phyloP scores from a whole-genome alignment of 2,113 vertebrate species.

The Rhinoderma darwinii region DNA sequence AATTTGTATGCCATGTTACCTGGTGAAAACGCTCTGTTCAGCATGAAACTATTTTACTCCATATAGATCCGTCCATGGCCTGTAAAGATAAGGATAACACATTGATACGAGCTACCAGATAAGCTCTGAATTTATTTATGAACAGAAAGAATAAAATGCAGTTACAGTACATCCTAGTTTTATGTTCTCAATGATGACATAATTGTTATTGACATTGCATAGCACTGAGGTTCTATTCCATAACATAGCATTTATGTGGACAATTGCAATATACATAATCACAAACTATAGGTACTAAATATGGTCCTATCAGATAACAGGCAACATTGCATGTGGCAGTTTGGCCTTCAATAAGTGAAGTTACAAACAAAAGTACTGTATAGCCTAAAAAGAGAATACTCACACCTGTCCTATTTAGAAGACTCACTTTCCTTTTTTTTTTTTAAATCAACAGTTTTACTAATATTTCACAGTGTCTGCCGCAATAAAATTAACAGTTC shows the following conservation, averaged over 20 bases:
- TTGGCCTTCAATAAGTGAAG: too few relatives aligned
- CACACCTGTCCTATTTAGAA: too few relatives aligned
- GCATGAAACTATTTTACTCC: not conserved
- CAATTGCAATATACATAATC: not conserved
- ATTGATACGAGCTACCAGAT: not conserved
- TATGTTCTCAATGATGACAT: not conserved
- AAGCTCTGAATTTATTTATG: not conserved
- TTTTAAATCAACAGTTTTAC: too few relatives aligned
- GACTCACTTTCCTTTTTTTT: too few relatives aligned
- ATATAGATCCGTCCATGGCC: not conserved
- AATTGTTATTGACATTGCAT: not conserved
- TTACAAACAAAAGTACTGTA: too few relatives aligned
- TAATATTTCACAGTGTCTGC: too few relatives aligned
- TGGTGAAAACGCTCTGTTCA: not conserved
- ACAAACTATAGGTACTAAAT: too few relatives aligned
- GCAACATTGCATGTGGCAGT: too few relatives aligned
- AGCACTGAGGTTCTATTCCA: not conserved
- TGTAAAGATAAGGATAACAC: constrained; percentile 11
- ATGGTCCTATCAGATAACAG: too few relatives aligned
- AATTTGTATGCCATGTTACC: not conserved
- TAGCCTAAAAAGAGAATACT: too few relatives aligned
- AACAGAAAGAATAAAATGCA: not conserved
- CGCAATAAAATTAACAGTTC: too few relatives aligned
- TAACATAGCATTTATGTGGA: not conserved
- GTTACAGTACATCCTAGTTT: not conserved